Evolutionary conservation across 1,140 invertebrate genomes (phyloP).

Genomic region (Magallana ariakensis): DNA sequence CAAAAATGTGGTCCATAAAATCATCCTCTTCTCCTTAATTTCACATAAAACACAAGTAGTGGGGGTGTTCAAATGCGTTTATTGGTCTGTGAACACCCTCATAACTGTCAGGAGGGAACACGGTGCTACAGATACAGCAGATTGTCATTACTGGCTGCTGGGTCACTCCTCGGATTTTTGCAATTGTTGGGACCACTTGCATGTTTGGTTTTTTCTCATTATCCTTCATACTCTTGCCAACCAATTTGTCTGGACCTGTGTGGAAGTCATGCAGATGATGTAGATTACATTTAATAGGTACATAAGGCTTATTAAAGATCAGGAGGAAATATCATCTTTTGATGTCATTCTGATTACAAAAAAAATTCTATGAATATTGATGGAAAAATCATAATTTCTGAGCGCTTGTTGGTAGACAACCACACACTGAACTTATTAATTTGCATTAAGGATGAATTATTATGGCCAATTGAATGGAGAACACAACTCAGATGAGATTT

Average conservation of each 20-base stretch:
- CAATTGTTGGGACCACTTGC: neutral
- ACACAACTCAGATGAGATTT: neutral
- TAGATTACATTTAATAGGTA: neutral
- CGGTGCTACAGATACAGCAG: neutral
- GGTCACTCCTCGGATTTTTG: neutral
- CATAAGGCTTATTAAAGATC: neutral
- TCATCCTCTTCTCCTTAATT: neutral
- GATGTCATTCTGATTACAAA: neutral
- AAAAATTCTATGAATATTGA: neutral
- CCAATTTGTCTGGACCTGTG: neutral
- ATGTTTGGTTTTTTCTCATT: neutral
- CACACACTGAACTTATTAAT: slow-evolving; percentile 16
- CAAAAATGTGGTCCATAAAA: slow-evolving; percentile 8
- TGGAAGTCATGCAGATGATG: neutral
- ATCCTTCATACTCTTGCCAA: neutral
- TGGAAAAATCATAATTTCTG: slow-evolving; percentile 13
- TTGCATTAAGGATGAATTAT: slow-evolving; percentile 18
- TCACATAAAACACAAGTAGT: slow-evolving; percentile 15
- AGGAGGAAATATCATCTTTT: neutral
- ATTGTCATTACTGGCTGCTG: neutral
- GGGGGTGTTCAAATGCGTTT: neutral
- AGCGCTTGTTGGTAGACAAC: slow-evolving; percentile 2
- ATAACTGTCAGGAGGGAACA: neutral
- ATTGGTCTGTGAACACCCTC: slow-evolving; percentile 21
- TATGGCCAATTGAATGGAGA: slow-evolving; percentile 8